These are phyloP conservation scores for Diarsia rubi DNA, from an alignment of 2,888 invertebrate species.

Conservation along the genomic window DNA sequence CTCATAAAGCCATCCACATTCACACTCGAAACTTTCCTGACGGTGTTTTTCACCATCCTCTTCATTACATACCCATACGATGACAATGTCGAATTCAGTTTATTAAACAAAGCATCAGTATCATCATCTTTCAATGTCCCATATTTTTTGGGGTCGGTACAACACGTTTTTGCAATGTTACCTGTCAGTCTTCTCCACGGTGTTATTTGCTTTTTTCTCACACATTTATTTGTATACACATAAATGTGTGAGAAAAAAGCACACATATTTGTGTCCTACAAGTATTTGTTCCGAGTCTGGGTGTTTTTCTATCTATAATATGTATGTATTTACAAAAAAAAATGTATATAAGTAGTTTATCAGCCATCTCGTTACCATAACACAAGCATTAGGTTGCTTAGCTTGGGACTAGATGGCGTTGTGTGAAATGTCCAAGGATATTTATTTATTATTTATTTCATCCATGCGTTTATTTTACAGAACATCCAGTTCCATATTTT, in stretches of 20 bases:
- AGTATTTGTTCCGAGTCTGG: too few species aligned
- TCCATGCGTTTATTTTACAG: not conserved
- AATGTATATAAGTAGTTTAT: too few species aligned
- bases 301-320: too few species aligned
- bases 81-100: not conserved
- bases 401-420: too few species aligned
- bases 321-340: too few species aligned
- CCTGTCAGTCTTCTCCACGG: not conserved
- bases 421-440: too few species aligned
- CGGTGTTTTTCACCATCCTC: not conserved
- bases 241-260: too few species aligned
- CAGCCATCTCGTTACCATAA: too few species aligned
- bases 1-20: not conserved
- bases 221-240: too few species aligned
- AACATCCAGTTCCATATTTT: not conserved
- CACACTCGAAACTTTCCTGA: not conserved
- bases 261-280: too few species aligned
- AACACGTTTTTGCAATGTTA: not conserved
- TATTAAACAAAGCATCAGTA: not conserved
- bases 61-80: not conserved
- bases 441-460: too few species aligned
- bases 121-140: not conserved
- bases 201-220: not conserved
- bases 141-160: not conserved
- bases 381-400: too few species aligned